Percentiles rank a stretch among this genome's conserved stretches.
These are phyloP conservation scores for Rhynchomys soricoides DNA, from an alignment of 2,113 vertebrate species.

Conservation along the genomic window DNA sequence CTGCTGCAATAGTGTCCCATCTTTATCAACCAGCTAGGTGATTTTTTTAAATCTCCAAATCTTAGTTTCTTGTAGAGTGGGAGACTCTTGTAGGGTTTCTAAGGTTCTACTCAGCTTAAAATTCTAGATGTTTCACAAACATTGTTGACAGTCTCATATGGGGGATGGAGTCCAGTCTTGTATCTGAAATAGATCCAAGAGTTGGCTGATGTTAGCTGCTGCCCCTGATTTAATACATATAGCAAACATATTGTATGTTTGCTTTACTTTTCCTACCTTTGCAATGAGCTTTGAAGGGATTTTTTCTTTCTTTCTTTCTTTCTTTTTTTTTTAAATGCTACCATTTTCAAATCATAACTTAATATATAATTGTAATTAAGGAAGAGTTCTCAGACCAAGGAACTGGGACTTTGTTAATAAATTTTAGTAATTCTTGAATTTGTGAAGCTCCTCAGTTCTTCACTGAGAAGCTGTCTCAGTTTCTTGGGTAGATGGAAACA, in stretches of 20 bases:
- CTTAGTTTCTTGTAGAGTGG: neutral
- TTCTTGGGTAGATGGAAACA: neutral
- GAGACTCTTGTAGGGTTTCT: neutral
- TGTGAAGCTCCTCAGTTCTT: neutral
- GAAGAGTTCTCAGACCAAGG: neutral
- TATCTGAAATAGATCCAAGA: neutral
- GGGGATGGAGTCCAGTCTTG: neutral
- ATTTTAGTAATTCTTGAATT: conserved; percentile 1
- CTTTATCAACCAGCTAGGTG: neutral
- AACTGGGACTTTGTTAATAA: neutral
- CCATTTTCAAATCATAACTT: neutral
- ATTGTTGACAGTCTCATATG: neutral
- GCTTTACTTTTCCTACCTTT: neutral
- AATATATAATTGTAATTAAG: neutral
- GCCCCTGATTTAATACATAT: neutral
- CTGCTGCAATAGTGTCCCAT: neutral
- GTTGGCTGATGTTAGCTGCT: neutral
- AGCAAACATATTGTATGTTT: neutral
- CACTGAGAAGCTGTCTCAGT: too few relatives aligned
- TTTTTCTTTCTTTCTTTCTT: neutral
- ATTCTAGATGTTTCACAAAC: neutral
- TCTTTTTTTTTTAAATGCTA: neutral
- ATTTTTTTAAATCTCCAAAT: neutral
- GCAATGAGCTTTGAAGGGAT: neutral
- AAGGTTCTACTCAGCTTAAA: neutral